A percentile compares a stretch with the other conserved stretches of the same genome.
Conservation (phyloP, 2,888 invertebrate species). For the Torymus aiolomorphi region DNA sequence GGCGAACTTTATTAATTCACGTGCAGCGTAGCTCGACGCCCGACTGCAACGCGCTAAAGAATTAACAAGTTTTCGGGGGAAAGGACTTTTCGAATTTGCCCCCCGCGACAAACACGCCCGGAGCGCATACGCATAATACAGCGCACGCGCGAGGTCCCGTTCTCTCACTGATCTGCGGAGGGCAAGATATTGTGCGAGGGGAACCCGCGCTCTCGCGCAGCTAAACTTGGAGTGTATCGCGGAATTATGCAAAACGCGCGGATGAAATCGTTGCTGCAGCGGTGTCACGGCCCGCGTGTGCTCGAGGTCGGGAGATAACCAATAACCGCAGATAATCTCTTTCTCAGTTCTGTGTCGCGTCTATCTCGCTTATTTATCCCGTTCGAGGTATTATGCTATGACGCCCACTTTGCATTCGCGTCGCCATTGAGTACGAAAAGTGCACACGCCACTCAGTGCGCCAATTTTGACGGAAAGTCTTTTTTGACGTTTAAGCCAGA, state of each 20-base stretch:
- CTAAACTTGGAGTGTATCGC: constrained; percentile 19
- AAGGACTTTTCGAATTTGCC: constrained; percentile 7
- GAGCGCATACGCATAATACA: background rate
- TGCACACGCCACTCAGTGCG: too few species aligned
- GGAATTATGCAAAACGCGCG: constrained; percentile 45
- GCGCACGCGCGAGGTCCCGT: too few species aligned
- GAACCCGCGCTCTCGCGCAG: constrained; percentile 6
- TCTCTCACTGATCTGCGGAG: background rate
- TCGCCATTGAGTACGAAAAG: too few species aligned
- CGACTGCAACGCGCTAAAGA: constrained; percentile 1
- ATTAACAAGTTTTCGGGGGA: constrained; percentile 30
- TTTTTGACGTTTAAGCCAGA: too few species aligned
- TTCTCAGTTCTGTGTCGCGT: background rate
- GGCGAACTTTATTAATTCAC: constrained; percentile 16
- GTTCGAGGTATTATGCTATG: too few species aligned
- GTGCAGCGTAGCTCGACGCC: background rate
- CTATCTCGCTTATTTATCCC: background rate
- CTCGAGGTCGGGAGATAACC: constrained; percentile 37
- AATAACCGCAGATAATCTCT: constrained; percentile 32
- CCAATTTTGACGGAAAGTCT: too few species aligned
- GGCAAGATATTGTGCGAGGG: background rate
- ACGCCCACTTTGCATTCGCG: too few species aligned
- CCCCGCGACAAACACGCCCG: background rate
- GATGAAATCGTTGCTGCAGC: constrained; percentile 36
- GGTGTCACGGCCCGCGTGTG: background rate